Percentiles rank a stretch among this genome's conserved stretches.
These are phyloP conservation scores for Scatophagus argus DNA, from an alignment of 2,113 vertebrate genomes.

Conservation along the genomic window DNA sequence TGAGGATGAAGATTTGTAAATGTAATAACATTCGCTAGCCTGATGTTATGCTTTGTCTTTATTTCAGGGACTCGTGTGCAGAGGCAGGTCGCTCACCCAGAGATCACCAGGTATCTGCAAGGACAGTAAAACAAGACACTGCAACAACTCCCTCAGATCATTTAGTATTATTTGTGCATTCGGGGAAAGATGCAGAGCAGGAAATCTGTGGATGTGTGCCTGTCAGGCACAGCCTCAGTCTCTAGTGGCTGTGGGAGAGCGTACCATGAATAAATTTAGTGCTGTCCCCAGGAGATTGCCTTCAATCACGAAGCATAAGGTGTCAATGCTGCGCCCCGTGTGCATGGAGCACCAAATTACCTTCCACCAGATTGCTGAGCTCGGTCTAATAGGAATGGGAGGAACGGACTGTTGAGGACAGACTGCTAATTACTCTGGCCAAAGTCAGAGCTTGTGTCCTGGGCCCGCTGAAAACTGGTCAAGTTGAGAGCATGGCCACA, in stretches of 20 bases:
- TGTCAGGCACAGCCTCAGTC: conserved; percentile 73
- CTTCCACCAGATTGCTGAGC: conserved; percentile 80
- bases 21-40: conserved; percentile 57
- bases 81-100: conserved; percentile 24
- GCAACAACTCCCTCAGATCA: conserved; percentile 74
- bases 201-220: conserved; percentile 76
- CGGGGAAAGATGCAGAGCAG: conserved; percentile 77
- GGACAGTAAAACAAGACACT: conserved; percentile 63
- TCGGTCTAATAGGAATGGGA: conserved; percentile 76
- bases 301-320: conserved; percentile 86
- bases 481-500: conserved; percentile 47
- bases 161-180: conserved; percentile 82
- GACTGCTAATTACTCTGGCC: conserved; percentile 80
- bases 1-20: conserved; percentile 58
- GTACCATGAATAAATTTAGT: conserved; percentile 85
- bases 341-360: conserved; percentile 81
- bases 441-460: conserved; percentile 75
- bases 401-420: conserved; percentile 65
- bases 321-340: conserved; percentile 81
- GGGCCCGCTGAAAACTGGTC: conserved; percentile 58
- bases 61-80: conserved; percentile 42
- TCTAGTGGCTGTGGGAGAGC: conserved; percentile 79
- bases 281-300: conserved; percentile 83
- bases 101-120: conserved; percentile 58
- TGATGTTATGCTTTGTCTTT: conserved; percentile 53